A percentile compares a stretch with the other conserved stretches of the same genome.
Conservation (phyloP, 2,888 invertebrate genomes). For the Drosophila falleni region DNA sequence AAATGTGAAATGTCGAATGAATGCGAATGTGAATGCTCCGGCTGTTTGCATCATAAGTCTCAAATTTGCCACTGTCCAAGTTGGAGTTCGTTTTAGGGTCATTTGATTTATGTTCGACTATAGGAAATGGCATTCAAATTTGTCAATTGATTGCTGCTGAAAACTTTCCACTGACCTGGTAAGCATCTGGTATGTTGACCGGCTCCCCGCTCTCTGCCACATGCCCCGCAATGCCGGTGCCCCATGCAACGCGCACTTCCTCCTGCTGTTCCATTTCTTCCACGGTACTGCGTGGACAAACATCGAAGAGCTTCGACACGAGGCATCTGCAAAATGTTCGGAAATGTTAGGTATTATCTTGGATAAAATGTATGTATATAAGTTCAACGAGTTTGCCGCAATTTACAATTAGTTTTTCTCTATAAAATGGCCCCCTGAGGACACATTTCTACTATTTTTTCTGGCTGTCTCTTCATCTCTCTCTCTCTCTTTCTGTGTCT, state of each 20-base stretch:
- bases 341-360: slow-evolving; percentile 8
- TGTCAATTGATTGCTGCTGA: slow-evolving; percentile 55
- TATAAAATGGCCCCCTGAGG: slow-evolving; percentile 6
- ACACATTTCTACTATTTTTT: not conserved
- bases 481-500: not conserved
- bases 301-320: slow-evolving; percentile 97
- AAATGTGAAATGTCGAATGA: slow-evolving; percentile 9
- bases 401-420: slow-evolving; percentile 43
- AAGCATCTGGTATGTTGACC: slow-evolving; percentile 98
- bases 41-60: slow-evolving; percentile 53
- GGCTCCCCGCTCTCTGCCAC: slow-evolving; percentile 97
- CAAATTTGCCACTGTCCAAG: slow-evolving; percentile 42
- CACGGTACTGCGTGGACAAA: slow-evolving; percentile 95
- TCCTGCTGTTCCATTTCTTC: slow-evolving; percentile 97
- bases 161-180: slow-evolving; percentile 88
- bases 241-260: slow-evolving; percentile 97
- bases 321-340: slow-evolving; percentile 88
- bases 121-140: slow-evolving; percentile 64
- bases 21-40: slow-evolving; percentile 10
- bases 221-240: slow-evolving; percentile 97
- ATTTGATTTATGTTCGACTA: slow-evolving; percentile 62
- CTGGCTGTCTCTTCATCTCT: not conserved
- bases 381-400: slow-evolving; percentile 21
- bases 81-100: slow-evolving; percentile 19
- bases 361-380: not conserved